Base-by-base conservation (phyloP, 2,797 vertebrate species). In the Melanotaenia trifasciata region DNA sequence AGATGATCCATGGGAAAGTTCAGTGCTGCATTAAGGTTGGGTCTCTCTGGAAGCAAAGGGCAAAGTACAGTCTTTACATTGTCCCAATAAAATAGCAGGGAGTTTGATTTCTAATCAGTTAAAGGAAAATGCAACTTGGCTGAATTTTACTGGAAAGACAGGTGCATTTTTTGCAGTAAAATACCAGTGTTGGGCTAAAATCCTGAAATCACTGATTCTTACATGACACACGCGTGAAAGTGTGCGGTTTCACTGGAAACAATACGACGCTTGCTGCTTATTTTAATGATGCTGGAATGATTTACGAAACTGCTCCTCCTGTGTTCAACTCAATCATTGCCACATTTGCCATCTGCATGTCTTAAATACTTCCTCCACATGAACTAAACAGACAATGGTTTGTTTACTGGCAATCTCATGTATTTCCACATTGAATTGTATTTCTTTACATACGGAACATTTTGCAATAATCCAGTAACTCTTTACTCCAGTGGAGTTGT, bases 1-100 rank as follows among this genome's bases (percentile, higher is more conserved):
- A 92, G 24, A 36, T n/a, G 67, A 93, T 82, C 80, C 85, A 60
- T 87, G 88, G 78, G 89, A 93, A 91, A 80, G 69, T 57, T 22
- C 14, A 59, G 24, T 28, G 47, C 7, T 72, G 64, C 7, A 66
- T 70, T 11, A 54, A 51, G 73, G 51, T 58, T 22, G 40, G 40
- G 72, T 80, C 70, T 76, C 84, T 59, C 2, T 53, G 71, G 72
- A 80, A 20, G 35, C 1, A 0, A 33, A 28, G 47, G 8, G 26
- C 58, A 59, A 67, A 76, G 43, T 24, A 53, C 24, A 62, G 28
- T 20, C 80, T 85, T 87, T 80, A 72, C 87, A 54, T 65, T 22
- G 30, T 13, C 69, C 66, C 12, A 57, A 47, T 60, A 59, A 82
- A 80, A 67, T 28, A 45, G 11, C 14, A 24, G 6, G n/a, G 62